Evolutionary conservation across 2,113 vertebrate genomes (phyloP), one percentile per base, ranked within the genome.

Genomic region (Cygnus buccinator): DNA sequence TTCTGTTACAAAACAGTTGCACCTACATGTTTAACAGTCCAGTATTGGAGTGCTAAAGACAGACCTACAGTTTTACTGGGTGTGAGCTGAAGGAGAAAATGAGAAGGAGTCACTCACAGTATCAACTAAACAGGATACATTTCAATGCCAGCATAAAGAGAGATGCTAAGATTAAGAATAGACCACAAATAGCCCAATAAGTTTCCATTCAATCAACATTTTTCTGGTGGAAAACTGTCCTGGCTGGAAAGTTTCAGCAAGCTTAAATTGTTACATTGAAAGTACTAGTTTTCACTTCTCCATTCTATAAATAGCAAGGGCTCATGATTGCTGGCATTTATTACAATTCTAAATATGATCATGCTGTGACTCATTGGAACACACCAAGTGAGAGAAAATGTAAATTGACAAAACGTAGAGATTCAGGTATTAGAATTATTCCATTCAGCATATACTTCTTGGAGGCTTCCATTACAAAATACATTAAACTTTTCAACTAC

Each of bases 221-320:
- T 96, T 96, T 96, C 83, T 67, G 59, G 52, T 84, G 65, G 75
- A 94, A 94, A 92, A 65, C 43, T 84, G 59, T 71, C 76, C 59
- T 71, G 72, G 28, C 48, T 71, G 73, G 75, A 78, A 65, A 78
- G 57, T 75, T 94, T 58, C 88, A 94, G 61, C 68, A 59, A 72
- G 46, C 88, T 84, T 29, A 22, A 72, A 55, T 57, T 67, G 43
- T 78, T 74, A 26, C 55, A 22, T 0, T 84, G 61, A 48, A 92
- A 87, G 72, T 57, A 57, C 39, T 48, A 58, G 50, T 77, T 84
- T n/a, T 23, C 46, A n/a, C 71, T 93, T 94, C 90, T 85, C 61
- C 65, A 65, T 86, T 54, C 88, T 79, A 57, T 61, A 70, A 81
- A 89, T 77, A 72, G 35, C 52, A 83, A 80, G 4, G 74, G 67